These are phyloP conservation scores for Larimichthys crocea DNA, from an alignment of 2,113 vertebrate genomes.

Conservation along the genomic window DNA sequence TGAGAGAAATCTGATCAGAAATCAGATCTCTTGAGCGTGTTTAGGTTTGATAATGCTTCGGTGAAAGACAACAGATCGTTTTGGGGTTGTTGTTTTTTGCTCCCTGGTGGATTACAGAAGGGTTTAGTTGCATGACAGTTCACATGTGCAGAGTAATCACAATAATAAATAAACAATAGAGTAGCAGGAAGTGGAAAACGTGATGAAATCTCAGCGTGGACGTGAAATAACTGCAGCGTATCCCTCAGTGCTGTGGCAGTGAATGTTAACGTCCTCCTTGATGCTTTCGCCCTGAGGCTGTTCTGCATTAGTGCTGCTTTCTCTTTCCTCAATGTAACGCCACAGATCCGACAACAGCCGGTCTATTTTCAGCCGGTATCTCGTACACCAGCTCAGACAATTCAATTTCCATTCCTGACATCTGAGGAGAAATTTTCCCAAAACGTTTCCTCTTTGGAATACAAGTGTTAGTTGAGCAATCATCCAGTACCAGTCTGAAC, in stretches of 20 bases:
- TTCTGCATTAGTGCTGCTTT: conserved; percentile 10
- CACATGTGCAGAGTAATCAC: neutral
- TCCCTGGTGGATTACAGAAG: neutral
- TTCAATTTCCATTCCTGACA: neutral
- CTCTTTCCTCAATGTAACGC: conserved; percentile 3
- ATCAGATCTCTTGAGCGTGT: neutral
- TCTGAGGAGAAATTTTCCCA: neutral
- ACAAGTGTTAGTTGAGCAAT: conserved; percentile 14
- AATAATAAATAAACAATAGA: neutral
- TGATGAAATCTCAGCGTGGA: neutral
- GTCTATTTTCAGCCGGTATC: conserved; percentile 17
- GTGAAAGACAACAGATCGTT: neutral
- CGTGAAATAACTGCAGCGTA: neutral
- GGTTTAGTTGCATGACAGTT: neutral
- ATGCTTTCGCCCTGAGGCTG: conserved; percentile 40
- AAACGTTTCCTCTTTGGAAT: conserved; percentile 12
- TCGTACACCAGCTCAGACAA: neutral
- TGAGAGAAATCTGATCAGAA: neutral
- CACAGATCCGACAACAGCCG: neutral
- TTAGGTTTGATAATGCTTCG: neutral
- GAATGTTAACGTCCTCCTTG: conserved; percentile 19
- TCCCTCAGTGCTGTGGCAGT: conserved; percentile 3
- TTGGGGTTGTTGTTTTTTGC: neutral
- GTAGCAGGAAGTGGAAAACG: neutral
- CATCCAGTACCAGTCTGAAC: conserved; percentile 26